Percentiles rank a stretch among this genome's conserved stretches.
Conservation (phyloP, 2,113 vertebrate genomes). For the Tautogolabrus adspersus region DNA sequence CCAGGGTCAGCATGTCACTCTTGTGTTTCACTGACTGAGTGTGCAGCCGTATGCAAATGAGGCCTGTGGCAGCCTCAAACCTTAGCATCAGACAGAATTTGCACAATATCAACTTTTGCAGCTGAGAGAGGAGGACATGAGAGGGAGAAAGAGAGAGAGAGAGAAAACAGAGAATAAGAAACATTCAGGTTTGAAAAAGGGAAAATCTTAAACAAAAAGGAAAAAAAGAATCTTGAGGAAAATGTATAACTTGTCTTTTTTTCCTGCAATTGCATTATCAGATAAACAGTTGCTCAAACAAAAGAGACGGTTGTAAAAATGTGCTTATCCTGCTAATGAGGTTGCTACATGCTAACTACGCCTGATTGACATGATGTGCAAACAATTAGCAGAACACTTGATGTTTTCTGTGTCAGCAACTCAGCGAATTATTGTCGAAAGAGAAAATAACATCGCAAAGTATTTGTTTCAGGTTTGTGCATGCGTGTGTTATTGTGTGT, state of each 20-base stretch:
- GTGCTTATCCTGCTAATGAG: conserved; percentile 8
- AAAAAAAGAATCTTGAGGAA: not conserved
- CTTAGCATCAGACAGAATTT: conserved; percentile 70
- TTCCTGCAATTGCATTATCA: not conserved
- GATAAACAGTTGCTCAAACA: not conserved
- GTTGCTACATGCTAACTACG: not conserved
- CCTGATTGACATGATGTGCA: conserved; percentile 2
- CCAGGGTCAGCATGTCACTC: conserved; percentile 69
- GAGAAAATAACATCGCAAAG: not conserved
- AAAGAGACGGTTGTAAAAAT: not conserved
- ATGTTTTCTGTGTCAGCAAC: conserved; percentile 3
- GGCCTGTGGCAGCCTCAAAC: conserved; percentile 60
- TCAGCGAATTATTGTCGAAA: conserved; percentile 1
- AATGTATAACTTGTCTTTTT: not conserved
- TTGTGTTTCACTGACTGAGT: conserved; percentile 57
- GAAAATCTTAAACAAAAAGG: not conserved
- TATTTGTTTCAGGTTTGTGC: not conserved
- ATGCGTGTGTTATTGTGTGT: conserved; percentile 11
- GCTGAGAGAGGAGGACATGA: conserved; percentile 51
- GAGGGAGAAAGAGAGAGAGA: conserved; percentile 1
- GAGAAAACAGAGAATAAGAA: not conserved
- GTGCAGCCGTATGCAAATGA: conserved; percentile 75
- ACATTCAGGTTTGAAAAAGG: not conserved
- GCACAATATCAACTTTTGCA: conserved; percentile 67
- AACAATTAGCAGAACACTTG: not conserved